A percentile compares a stretch with the other conserved stretches of the same genome.
Conservation (phyloP, 2,113 vertebrate species). For the Chinchilla lanigera region DNA sequence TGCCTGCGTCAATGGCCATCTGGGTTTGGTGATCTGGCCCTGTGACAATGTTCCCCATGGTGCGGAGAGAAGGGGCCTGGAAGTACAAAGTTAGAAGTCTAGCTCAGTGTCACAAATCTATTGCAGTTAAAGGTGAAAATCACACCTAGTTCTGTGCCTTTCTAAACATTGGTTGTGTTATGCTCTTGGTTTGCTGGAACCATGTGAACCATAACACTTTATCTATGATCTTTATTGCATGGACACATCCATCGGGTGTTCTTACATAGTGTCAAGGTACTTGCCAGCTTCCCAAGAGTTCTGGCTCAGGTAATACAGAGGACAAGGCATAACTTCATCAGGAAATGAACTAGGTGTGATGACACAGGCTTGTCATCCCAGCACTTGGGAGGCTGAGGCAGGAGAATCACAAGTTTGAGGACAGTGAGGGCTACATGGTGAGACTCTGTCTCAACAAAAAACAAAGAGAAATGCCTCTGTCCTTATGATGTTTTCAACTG, state of each 20-base stretch:
- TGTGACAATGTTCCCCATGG: constrained; percentile 93
- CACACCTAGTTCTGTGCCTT: neutral
- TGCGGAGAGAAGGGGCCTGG: constrained; percentile 93
- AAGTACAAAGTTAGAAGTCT: constrained; percentile 28
- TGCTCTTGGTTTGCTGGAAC: neutral
- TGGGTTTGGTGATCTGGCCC: constrained; percentile 95
- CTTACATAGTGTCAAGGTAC: neutral
- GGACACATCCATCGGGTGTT: neutral
- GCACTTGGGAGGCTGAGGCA: neutral
- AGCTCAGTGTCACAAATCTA: neutral
- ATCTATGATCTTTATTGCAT: neutral
- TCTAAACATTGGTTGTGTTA: neutral
- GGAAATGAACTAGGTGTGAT: neutral
- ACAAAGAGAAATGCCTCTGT: neutral
- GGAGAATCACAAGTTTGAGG: neutral
- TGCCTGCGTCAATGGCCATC: constrained; percentile 89
- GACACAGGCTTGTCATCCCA: too few species aligned
- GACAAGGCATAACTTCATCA: neutral
- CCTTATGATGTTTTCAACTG: neutral
- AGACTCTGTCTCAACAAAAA: neutral
- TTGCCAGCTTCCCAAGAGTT: neutral
- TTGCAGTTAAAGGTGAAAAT: neutral
- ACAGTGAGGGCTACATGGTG: neutral
- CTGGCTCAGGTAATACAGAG: neutral
- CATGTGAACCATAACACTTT: neutral